Conservation (phyloP, 2,888 invertebrate genomes). For the Ophraella communa region DNA sequence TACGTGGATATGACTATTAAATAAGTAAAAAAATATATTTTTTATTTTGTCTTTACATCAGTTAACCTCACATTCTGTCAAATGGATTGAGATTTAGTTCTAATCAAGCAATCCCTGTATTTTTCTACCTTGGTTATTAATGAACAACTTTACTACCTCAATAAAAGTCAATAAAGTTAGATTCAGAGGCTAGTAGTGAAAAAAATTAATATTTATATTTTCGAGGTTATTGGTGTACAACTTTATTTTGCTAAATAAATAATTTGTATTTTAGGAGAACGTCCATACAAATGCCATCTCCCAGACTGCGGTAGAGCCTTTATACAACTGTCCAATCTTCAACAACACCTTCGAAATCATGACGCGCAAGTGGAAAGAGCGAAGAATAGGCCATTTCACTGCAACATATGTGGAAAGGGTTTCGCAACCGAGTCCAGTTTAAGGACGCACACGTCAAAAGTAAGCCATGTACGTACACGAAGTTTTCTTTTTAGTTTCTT, state of each 20-base stretch:
- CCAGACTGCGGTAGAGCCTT: slow-evolving; percentile 96
- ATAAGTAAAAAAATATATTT: no score
- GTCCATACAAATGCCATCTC: slow-evolving; percentile 95
- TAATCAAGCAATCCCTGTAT: no score
- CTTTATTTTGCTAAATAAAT: not conserved
- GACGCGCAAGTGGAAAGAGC: slow-evolving; percentile 94
- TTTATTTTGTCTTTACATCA: no score
- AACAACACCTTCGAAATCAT: slow-evolving; percentile 94
- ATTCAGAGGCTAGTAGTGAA: not conserved
- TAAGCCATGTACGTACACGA: slow-evolving; percentile 74
- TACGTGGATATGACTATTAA: no score
- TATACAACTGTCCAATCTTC: slow-evolving; percentile 94
- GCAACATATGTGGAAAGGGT: slow-evolving; percentile 95
- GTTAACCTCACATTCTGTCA: no score
- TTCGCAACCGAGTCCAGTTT: slow-evolving; percentile 96
- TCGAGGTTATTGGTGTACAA: no score
- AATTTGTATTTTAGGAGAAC: slow-evolving; percentile 77
- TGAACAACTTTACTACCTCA: no score
- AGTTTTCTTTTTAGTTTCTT: slow-evolving; percentile 41
- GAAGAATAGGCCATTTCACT: slow-evolving; percentile 94
- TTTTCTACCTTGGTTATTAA: no score
- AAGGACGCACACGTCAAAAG: slow-evolving; percentile 96
- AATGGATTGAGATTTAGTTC: no score
- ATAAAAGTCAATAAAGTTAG: no score
- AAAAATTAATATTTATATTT: no score